phyloP scores from a whole-genome alignment of 1,140 invertebrate species.

The Dendroctonus valens region DNA sequence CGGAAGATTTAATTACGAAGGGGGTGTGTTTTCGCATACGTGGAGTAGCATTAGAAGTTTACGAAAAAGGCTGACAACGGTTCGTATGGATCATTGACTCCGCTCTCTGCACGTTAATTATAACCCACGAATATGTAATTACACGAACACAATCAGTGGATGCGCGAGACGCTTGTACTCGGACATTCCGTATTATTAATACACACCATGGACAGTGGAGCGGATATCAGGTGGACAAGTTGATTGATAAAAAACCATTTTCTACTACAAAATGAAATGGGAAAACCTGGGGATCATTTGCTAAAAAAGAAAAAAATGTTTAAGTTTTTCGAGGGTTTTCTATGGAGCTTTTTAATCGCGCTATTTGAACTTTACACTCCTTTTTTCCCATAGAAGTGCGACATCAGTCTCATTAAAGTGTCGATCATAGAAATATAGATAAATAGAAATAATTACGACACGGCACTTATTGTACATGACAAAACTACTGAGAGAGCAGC shows the following conservation, averaged over 20 bases:
- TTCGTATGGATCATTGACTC: constrained; percentile 48
- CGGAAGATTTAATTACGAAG: constrained; percentile 33
- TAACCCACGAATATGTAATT: constrained; percentile 51
- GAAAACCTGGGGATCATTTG: neutral
- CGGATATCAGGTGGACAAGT: neutral
- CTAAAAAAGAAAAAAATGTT: too few species aligned
- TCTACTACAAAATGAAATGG: neutral
- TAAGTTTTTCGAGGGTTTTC: too few species aligned
- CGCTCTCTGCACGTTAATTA: constrained; percentile 46
- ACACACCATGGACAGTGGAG: constrained; percentile 37
- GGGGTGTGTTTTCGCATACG: constrained; percentile 36
- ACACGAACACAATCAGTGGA: constrained; percentile 50
- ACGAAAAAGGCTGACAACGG: constrained; percentile 42
- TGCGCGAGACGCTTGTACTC: constrained; percentile 47
- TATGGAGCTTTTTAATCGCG: too few species aligned
- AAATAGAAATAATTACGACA: too few species aligned
- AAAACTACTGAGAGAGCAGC: too few species aligned
- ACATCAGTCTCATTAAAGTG: too few species aligned
- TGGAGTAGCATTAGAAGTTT: constrained; percentile 42
- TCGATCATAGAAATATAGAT: too few species aligned
- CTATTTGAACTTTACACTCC: too few species aligned
- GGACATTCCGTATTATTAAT: constrained; percentile 50
- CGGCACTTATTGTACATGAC: too few species aligned
- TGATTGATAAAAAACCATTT: neutral
- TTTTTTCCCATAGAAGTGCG: too few species aligned